A percentile compares a stretch with the other conserved stretches of the same genome.
These are phyloP conservation scores for human DNA, from an alignment of 2,113 vertebrate species.

Conservation along the genomic window DNA sequence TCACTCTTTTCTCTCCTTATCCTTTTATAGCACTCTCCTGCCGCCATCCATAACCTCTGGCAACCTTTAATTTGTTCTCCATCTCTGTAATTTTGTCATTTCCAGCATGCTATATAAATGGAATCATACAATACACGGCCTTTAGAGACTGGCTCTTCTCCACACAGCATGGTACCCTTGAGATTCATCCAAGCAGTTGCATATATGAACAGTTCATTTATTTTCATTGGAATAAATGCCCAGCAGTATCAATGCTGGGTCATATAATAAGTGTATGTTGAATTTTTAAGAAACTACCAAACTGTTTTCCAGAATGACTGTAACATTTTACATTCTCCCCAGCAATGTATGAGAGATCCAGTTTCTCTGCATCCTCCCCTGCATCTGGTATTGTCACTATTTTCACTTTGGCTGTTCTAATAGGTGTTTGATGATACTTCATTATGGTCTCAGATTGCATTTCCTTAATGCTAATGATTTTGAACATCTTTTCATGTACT, in stretches of 20 bases:
- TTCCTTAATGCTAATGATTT: background rate
- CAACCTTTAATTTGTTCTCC: slow-evolving; percentile 10
- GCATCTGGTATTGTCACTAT: background rate
- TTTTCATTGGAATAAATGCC: background rate
- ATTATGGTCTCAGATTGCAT: background rate
- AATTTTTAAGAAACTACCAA: background rate
- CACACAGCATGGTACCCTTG: background rate
- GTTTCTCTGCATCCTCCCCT: background rate
- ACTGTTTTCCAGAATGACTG: background rate
- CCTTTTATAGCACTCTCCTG: background rate
- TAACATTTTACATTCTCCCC: background rate
- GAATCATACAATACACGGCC: background rate
- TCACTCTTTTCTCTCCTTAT: background rate
- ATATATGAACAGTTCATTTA: background rate
- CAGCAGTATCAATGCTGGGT: background rate
- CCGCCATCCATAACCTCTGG: background rate
- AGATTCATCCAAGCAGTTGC: background rate
- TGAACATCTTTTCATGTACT: background rate
- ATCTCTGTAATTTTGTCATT: slow-evolving; percentile 42
- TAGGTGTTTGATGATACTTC: background rate
- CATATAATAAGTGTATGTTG: background rate
- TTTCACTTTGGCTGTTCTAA: background rate
- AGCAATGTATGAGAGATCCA: background rate
- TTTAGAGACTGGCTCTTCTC: background rate
- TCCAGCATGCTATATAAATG: slow-evolving; percentile 12